These are phyloP conservation scores for Pelecanoides urinatrix DNA, from an alignment of 2,113 vertebrate species.

Conservation along the genomic window DNA sequence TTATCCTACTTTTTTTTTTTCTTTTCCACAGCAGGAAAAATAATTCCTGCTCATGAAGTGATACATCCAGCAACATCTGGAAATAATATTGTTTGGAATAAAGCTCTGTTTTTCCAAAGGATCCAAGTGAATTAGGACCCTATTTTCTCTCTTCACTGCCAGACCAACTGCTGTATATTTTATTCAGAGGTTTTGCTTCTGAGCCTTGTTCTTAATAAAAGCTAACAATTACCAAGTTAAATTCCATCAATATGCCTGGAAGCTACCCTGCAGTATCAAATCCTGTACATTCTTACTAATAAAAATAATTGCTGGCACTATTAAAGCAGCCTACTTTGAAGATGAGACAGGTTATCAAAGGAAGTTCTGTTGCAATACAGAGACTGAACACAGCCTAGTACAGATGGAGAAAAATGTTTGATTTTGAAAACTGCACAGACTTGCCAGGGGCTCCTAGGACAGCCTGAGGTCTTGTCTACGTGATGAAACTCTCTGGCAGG, in stretches of 20 bases:
- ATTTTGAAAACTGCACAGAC: not conserved
- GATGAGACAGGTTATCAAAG: not conserved
- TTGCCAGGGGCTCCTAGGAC: not conserved
- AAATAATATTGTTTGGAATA: not conserved
- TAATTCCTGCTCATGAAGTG: not conserved
- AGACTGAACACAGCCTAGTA: not conserved
- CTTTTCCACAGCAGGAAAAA: not conserved
- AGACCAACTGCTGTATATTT: not conserved
- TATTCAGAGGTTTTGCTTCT: not conserved
- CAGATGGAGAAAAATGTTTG: not conserved
- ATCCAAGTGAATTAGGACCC: not conserved
- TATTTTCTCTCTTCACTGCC: not conserved
- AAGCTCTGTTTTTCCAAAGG: not conserved
- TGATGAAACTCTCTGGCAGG: not conserved
- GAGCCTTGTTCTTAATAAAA: not conserved
- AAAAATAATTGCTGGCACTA: not conserved
- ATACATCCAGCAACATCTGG: not conserved
- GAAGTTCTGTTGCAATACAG: not conserved
- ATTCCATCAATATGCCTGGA: not conserved
- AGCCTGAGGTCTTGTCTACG: not conserved
- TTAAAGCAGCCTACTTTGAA: not conserved
- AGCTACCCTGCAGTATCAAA: not conserved
- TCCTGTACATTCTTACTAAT: not conserved
- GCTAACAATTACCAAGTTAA: not conserved
- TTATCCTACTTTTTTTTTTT: not conserved